Base-by-base conservation (phyloP, 30 jellyfish, hydroid and myxozoan genomes). In the Hydractinia symbiolongicarpus region DNA sequence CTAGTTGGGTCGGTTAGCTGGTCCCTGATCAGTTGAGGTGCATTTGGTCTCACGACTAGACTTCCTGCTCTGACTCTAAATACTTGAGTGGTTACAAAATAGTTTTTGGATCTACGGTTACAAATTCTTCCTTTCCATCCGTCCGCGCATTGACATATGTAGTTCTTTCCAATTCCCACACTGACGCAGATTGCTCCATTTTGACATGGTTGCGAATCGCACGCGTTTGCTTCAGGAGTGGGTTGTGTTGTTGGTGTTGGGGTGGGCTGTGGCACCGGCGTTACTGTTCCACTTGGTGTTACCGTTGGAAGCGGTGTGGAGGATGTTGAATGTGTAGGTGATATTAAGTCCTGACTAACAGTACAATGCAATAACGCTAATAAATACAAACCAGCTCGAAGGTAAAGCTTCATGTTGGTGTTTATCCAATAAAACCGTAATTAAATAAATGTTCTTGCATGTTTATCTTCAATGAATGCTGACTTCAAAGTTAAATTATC, bases 161-260 rank as follows among this genome's bases (percentile, higher is more conserved):
- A 64, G 2, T 13, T 51, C 19, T 44, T 6, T 4, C 40, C 40
- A 51, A 6, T 64, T 13, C 52, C 52, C 19, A 64, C 19, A 51
- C 40, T 64, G 19, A 51, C 40, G 74, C 74, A 64, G 19, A 4
- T 51, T 2, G 52, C 74, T n/a, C 4, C 40, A 51, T 64, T 64
- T 13, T 64, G 19, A 51, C 74, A 64, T 13, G 74, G 74, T n/a
- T 51, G 19, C 7, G 74, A 44, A 6, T 64, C 74, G 2, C 74
- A 64, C 0, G 74, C 74, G 19, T 64, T 64, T 13, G 17, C 1
- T 6, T 4, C 0, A 64, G 6, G 7, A 6, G 74, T 64, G 17
- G 74, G 74, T 64, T 64, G 74, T 64, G 74, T 13, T 6, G 74
- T 6, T 51, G 74, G 74, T 64, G 40, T 9, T 51, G 74, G 74